Evolutionary conservation across 2,888 invertebrate genomes (phyloP).

Genomic region (Drosophila maculinotata): DNA sequence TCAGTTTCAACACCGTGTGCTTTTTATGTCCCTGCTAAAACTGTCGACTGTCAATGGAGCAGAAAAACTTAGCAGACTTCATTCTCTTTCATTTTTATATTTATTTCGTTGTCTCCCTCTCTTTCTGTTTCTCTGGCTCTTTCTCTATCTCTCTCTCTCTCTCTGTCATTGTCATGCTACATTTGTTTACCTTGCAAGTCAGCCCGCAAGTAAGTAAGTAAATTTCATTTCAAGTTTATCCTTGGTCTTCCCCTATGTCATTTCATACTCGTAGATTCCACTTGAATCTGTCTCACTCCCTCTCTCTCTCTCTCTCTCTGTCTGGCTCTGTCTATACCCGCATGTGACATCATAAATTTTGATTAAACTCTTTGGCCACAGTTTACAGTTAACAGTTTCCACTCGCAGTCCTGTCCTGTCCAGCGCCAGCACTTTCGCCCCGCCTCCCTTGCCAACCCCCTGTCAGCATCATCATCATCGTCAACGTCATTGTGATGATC

Average conservation of each 20-base stretch:
- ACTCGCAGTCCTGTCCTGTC: constrained; percentile 24
- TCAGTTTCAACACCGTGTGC: constrained; percentile 20
- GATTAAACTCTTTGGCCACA: constrained; percentile 75
- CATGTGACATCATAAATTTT: constrained; percentile 75
- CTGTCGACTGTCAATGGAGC: constrained; percentile 51
- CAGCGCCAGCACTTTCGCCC: background rate
- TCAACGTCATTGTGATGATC: constrained; percentile 20
- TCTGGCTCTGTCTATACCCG: constrained; percentile 30
- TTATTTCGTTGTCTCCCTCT: background rate
- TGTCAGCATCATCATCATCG: constrained; percentile 6
- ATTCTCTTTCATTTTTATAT: constrained; percentile 1
- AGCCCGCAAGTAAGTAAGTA: constrained; percentile 55
- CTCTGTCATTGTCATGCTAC: constrained; percentile 18
- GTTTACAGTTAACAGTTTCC: constrained; percentile 69
- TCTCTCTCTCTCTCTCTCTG: background rate
- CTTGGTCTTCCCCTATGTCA: constrained; percentile 12
- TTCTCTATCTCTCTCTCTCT: background rate
- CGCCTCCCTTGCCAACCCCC: background rate
- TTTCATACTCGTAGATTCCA: constrained; percentile 8
- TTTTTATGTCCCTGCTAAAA: background rate
- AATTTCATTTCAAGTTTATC: constrained; percentile 56
- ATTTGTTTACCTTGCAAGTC: constrained; percentile 60
- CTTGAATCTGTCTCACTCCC: constrained; percentile 1
- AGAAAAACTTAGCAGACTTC: constrained; percentile 43
- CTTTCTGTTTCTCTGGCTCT: background rate